phyloP scores from a whole-genome alignment of 2,888 invertebrate genomes.

The Digitonthophagus gazella region DNA sequence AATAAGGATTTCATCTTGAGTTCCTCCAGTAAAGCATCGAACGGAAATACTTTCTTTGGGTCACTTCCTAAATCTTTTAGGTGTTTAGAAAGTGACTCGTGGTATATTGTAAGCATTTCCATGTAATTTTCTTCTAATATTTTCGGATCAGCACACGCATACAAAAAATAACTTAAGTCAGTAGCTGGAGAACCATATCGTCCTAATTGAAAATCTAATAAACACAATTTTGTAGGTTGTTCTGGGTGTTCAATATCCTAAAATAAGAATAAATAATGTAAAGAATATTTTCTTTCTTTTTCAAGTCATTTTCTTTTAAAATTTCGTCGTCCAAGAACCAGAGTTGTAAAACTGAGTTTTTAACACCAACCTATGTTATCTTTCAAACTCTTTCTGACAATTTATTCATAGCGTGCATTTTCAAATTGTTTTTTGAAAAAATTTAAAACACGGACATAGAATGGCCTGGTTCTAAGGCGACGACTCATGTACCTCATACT shows the following conservation, averaged over 20 bases:
- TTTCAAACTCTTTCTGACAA: too few relatives aligned
- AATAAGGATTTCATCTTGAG: slow-evolving; percentile 34
- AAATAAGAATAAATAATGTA: slow-evolving; percentile 10
- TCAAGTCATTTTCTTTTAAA: too few relatives aligned
- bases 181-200: slow-evolving; percentile 16
- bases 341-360: too few relatives aligned
- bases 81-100: slow-evolving; percentile 32
- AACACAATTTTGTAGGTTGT: slow-evolving; percentile 28
- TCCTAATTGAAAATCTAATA: slow-evolving; percentile 31
- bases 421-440: too few relatives aligned
- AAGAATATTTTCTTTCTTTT: too few relatives aligned
- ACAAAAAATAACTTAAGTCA: slow-evolving; percentile 17
- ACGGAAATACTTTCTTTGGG: slow-evolving; percentile 35
- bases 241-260: slow-evolving; percentile 20
- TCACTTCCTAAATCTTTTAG: slow-evolving; percentile 33
- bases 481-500: slow-evolving; percentile 35
- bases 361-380: too few relatives aligned
- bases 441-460: too few relatives aligned
- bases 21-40: slow-evolving; percentile 33
- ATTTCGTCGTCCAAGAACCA: too few relatives aligned
- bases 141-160: slow-evolving; percentile 31
- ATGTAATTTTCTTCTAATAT: slow-evolving; percentile 34
- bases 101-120: slow-evolving; percentile 35
- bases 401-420: too few relatives aligned
- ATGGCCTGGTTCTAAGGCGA: too few relatives aligned